Conservation (phyloP, 2,888 invertebrate species). For the Ennomos fuscantarius region DNA sequence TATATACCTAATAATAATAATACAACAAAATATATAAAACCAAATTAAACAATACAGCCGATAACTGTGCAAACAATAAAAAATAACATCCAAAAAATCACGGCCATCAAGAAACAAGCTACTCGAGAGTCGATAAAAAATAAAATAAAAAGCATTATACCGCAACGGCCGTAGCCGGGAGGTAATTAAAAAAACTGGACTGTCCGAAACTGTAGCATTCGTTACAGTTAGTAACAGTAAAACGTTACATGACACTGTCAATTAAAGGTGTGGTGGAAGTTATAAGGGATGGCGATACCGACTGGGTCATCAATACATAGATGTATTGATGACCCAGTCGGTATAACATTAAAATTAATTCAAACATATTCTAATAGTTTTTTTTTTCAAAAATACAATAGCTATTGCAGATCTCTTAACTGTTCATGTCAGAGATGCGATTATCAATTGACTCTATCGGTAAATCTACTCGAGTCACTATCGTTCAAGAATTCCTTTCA, state of each 20-base stretch:
- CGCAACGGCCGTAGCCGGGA: constrained; percentile 46
- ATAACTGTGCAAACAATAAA: constrained; percentile 26
- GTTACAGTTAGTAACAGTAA: constrained; percentile 78
- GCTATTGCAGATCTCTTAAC: no score
- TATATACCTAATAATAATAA: no score
- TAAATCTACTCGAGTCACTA: no score
- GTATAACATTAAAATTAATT: neutral
- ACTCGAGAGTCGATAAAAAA: constrained; percentile 25
- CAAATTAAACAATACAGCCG: constrained; percentile 1
- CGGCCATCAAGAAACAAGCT: constrained; percentile 20
- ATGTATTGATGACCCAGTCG: no score
- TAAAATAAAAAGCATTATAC: constrained; percentile 45
- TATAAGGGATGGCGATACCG: constrained; percentile 30
- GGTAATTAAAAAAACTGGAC: constrained; percentile 69
- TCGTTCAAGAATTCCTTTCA: no score
- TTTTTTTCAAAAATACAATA: no score
- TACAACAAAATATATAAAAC: no score
- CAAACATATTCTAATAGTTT: no score
- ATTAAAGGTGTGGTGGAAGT: constrained; percentile 54
- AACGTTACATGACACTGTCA: constrained; percentile 71
- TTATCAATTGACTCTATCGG: no score
- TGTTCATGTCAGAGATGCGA: no score
- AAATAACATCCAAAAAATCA: constrained; percentile 20
- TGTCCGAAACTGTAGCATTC: constrained; percentile 70
- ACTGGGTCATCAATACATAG: constrained; percentile 7